phyloP scores from a whole-genome alignment of 2,888 invertebrate species.

The Andrena haemorrhoa region DNA sequence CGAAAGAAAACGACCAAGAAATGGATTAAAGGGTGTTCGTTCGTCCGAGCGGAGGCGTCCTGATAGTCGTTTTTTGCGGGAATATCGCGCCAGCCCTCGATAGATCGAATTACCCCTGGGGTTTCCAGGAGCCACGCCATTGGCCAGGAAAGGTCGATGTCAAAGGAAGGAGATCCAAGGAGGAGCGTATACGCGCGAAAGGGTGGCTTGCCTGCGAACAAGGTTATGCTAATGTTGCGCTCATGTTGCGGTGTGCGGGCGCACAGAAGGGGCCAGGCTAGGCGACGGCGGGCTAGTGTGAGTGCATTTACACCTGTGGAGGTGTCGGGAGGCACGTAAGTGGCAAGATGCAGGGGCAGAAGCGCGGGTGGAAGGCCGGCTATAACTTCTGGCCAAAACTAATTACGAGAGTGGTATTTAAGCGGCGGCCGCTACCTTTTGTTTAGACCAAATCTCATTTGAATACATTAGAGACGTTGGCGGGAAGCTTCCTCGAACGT shows the following conservation, averaged over 20 bases:
- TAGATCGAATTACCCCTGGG: constrained; percentile 75
- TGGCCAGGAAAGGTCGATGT: constrained; percentile 67
- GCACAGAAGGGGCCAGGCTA: constrained; percentile 5
- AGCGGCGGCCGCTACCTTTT: constrained; percentile 72
- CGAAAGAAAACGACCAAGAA: constrained; percentile 48
- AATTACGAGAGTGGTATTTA: constrained; percentile 79
- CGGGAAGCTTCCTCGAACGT: constrained; percentile 34
- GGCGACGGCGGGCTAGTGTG: neutral
- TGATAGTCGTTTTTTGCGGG: constrained; percentile 64
- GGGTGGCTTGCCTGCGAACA: constrained; percentile 74
- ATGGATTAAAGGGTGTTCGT: constrained; percentile 64
- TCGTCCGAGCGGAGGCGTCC: constrained; percentile 59
- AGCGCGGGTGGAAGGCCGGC: constrained; percentile 41
- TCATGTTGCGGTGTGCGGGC: constrained; percentile 47
- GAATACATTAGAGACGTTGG: constrained; percentile 73
- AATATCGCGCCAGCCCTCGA: constrained; percentile 69
- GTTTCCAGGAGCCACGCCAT: constrained; percentile 64
- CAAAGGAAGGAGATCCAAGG: constrained; percentile 72
- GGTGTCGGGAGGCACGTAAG: constrained; percentile 43
- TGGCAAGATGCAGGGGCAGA: constrained; percentile 37
- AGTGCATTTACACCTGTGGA: neutral
- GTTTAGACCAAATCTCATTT: constrained; percentile 78
- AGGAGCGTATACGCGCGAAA: constrained; percentile 60
- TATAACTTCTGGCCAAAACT: constrained; percentile 79
- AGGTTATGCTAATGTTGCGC: constrained; percentile 77